Base-by-base conservation (phyloP, 2,888 invertebrate species). In the Autographa pulchrina region DNA sequence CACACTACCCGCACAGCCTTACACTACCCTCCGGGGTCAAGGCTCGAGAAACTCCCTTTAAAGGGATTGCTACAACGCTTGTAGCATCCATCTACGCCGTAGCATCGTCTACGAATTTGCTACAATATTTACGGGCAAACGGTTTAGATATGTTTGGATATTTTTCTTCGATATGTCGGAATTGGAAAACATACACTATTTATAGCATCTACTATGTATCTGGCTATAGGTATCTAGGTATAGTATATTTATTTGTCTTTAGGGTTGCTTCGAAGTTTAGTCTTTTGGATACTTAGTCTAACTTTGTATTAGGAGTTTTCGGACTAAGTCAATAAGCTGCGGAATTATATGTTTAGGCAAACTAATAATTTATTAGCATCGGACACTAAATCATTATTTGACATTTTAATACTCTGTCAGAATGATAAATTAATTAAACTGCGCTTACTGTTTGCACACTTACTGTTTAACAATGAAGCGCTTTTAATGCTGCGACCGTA, bases 71-170 rank as follows among this genome's bases (percentile, higher is more conserved):
- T 78, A 68, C 79, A 74, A 31, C 48, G 68, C 41, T 58, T 72
- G 77, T 81, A 77, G 43, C 66, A 64, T 54, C 65, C 68, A 64
- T 48, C 77, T 78, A 78, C 82, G 82, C n/a, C 82, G 77, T 78
- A 78, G 77, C 74, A 66, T 56, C 63, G 25, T 54, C 82, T 78
- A 78, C 82, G 68, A 81, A 73, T 61, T 41, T 61, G 63, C 63
- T 73, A 82, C 77, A 65, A 74, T 62, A 68, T 78, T 67, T 81
- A 81, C 60, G 73, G 63, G 78, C 54, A n/a, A 62, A 60, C 54
- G 78, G 77, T 81, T 81, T 72, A 72, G 72, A 60, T 71, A 59
- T n/a, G 59, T 65, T 52, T 32, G 35, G 31, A 35, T 60, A 56
- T 65, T 32, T 65, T 20, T 56, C 7, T 56, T 32, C 52, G 48